phyloP scores from a whole-genome alignment of 2,797 vertebrate genomes.

The Pteropus rufus region DNA sequence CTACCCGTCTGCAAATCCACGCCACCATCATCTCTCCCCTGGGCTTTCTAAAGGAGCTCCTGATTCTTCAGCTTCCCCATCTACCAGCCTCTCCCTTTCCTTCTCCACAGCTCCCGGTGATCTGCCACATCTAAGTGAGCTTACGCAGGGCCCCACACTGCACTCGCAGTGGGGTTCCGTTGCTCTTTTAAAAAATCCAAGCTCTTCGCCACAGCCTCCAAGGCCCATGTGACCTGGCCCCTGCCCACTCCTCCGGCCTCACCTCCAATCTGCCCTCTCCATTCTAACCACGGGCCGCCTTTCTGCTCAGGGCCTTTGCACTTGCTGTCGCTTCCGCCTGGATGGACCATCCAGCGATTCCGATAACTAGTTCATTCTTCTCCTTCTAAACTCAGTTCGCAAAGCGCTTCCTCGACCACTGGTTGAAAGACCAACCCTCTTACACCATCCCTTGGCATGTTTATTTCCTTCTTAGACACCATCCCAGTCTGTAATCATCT shows the following conservation, averaged over 20 bases:
- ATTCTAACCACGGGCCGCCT: neutral
- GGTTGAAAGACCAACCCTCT: no score
- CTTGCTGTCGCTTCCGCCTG: neutral
- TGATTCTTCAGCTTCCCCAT: neutral
- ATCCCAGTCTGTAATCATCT: neutral
- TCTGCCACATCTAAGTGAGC: neutral
- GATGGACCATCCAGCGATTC: neutral
- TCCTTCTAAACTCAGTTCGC: neutral
- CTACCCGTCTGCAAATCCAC: neutral
- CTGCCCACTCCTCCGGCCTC: neutral
- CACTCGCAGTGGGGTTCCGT: neutral
- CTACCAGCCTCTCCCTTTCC: accelerated
- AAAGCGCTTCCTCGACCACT: neutral
- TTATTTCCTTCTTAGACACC: neutral
- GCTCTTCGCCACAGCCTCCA: neutral
- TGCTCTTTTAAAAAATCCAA: neutral
- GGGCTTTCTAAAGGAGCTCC: neutral
- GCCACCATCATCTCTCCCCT: accelerated
- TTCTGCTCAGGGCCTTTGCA: neutral
- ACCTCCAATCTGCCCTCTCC: neutral
- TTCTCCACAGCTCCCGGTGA: neutral
- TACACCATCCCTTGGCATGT: neutral
- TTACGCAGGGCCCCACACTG: neutral
- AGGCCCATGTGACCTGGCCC: neutral
- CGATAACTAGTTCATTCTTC: neutral